phyloP scores from a whole-genome alignment of 2,113 vertebrate genomes.

The Mormoops blainvillei region DNA sequence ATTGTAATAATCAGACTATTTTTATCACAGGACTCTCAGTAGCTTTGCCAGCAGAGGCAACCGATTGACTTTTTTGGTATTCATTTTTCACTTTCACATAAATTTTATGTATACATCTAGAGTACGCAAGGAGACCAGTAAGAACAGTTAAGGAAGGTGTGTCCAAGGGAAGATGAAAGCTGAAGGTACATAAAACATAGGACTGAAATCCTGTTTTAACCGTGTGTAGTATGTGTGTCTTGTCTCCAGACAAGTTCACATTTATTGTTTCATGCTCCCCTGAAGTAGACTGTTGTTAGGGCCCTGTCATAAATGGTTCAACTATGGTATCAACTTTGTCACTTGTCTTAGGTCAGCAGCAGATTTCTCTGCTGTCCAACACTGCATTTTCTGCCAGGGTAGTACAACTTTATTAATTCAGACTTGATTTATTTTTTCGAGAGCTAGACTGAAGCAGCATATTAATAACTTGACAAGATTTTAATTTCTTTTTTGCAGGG shows the following conservation, averaged over 20 bases:
- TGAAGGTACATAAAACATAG: neutral
- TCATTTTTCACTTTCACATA: neutral
- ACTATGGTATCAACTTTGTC: neutral
- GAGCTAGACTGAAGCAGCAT: neutral
- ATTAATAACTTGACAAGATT: neutral
- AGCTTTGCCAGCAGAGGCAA: neutral
- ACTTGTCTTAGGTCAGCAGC: neutral
- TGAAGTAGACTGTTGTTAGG: neutral
- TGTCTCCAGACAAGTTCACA: neutral
- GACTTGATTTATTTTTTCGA: neutral
- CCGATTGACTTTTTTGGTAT: neutral
- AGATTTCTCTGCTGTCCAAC: neutral
- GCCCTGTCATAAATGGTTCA: neutral
- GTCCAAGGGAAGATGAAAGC: neutral
- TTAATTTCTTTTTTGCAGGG: neutral
- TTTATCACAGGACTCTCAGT: neutral
- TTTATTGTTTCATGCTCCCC: neutral
- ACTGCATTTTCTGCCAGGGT: neutral
- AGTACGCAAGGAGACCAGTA: neutral
- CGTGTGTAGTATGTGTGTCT: neutral
- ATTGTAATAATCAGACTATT: neutral
- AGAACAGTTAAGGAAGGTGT: neutral
- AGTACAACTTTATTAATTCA: neutral
- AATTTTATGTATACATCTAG: neutral
- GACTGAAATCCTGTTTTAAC: neutral